These are phyloP conservation scores for Patagioenas fasciata DNA, from an alignment of 2,113 vertebrate species.

Conservation along the genomic window DNA sequence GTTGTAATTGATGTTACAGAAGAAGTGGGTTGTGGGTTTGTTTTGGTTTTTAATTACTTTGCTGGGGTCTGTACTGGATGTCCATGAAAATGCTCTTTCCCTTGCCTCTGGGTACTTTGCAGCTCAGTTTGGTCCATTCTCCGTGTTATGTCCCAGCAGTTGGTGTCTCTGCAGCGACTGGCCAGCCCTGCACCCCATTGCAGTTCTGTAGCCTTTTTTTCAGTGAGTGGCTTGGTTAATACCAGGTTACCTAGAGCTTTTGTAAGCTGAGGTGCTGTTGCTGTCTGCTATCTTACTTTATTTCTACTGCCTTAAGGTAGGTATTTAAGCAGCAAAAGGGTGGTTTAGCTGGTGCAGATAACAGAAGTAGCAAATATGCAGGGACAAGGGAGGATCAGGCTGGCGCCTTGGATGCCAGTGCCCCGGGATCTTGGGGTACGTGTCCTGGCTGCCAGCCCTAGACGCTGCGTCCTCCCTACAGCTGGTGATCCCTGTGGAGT, in stretches of 20 bases:
- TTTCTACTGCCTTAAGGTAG: background rate
- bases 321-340: background rate
- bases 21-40: fast-evolving
- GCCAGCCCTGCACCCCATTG: fast-evolving
- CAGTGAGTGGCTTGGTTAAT: background rate
- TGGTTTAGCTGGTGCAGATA: background rate
- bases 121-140: background rate
- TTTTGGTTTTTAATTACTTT: background rate
- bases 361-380: background rate
- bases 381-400: background rate
- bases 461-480: fast-evolving
- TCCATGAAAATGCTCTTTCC: background rate
- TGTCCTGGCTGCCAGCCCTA: background rate
- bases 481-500: background rate
- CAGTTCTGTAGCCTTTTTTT: background rate
- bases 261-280: background rate
- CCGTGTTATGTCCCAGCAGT: background rate
- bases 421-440: fast-evolving
- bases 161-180: background rate
- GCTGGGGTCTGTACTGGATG: background rate
- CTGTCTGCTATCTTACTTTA: background rate
- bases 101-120: background rate
- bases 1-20: background rate
- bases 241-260: background rate
- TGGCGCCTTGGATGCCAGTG: background rate